Evolutionary conservation across 2,797 vertebrate species (phyloP), one percentile per base, ranked within the genome.

Genomic region (Masticophis lateralis): DNA sequence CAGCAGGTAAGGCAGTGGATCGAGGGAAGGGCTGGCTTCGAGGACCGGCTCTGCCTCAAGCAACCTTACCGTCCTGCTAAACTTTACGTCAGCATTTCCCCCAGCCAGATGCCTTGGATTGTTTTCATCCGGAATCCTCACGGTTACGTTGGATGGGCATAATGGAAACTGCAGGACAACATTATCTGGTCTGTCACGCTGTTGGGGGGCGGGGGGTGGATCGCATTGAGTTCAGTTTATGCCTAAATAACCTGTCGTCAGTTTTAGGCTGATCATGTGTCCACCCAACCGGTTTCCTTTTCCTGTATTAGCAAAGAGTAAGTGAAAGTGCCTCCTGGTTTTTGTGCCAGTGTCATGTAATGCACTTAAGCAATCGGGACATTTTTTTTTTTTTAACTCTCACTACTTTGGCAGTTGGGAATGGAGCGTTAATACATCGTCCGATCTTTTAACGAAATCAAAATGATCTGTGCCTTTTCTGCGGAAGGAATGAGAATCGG

Each of bases 1-100:
- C 92, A 32, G 51, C 51, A 92, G n/a, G 91, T 92, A 53, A 3
- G 37, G 51, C 91, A 86, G 90, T n/a, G 43, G 87, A 90, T 1
- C 74, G 61, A 57, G 37, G 60, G 22, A 32, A 95, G 92, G 87
- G 93, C 86, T 95, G 88, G 92, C 90, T 88, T 91, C 28, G 11
- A 11, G 47, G 69, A 51, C 87, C 32, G n/a, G 27, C 56, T 47
- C 20, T 4, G 0, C 12, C 13, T 32, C 3, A 27, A 69, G 6
- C 6, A 27, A 5, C 63, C 60, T 4, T 10, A 9, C 47, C 25
- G 0, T 22, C 18, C 32, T 83, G 8, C n/a, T 22, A 47, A 83
- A 47, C 37, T 83, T 83, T 47, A 47, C 74, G 74, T 25, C 74
- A 83, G 74, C 74, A 11, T 47, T 83, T 12, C 20, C 74, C 37